Base-by-base conservation (phyloP, 2,888 invertebrate species). In the Phortica magna region DNA sequence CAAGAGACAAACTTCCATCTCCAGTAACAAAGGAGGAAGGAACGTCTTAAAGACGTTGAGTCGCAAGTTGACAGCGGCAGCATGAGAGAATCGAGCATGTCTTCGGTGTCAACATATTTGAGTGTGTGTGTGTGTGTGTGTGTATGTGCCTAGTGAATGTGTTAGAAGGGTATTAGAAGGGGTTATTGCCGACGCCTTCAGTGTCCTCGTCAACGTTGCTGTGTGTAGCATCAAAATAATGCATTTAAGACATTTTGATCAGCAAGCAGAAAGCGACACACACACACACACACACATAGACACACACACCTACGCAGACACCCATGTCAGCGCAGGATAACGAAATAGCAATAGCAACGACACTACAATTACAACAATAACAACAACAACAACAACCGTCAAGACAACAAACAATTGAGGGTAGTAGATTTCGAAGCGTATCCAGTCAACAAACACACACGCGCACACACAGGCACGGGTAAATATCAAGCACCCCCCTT, bases 11-110 rank as follows among this genome's bases (percentile, higher is more conserved):
- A 76, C 64, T 71, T 57, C 76, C 70, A 79, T 7, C 43, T 14
- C 7, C 19, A 0, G 48, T 14, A 7, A 7, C 57, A 1, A 43
- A 17, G 53, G 53, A n/a, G n/a, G 31, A 74, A 65, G 65, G 55
- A 42, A 17, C 57, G 10, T 61, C 14, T 74, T 67, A 53, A 70
- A 78, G 84, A 82, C 83, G 83, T 83, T 83, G 71, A 79, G 83
- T 73, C 61, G 19, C 59, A 70, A 19, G 73, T 80, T 83, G 76
- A 84, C 82, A 85, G 87, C 84, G 78, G 84, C 83, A 79, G 76
- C 64, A 76, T 74, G 76, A 70, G 78, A 72, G 61, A 10, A 22
- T 10, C 22, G 61, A 22, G 19, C 19, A 61, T 61, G 61, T 61
- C 61, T 17, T 61, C 17, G 61, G 72, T 67, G 72, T 53, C 72